phyloP scores from a whole-genome alignment of 2,888 invertebrate species.

The Belgica antarctica region DNA sequence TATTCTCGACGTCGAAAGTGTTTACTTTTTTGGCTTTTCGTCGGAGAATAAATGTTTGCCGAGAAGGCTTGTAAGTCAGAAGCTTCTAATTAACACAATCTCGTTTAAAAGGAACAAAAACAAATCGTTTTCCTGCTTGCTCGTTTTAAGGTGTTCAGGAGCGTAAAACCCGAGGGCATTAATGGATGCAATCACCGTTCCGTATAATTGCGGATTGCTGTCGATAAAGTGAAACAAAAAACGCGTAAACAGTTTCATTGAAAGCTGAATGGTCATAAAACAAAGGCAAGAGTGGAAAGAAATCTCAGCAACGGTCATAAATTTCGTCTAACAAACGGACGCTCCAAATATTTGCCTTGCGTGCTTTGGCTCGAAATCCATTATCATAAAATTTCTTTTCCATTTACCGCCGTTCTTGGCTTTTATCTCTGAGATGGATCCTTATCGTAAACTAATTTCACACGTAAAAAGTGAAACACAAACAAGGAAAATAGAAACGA shows the following conservation, averaged over 20 bases:
- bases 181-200: slow-evolving; percentile 31
- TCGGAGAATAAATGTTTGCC: slow-evolving; percentile 7
- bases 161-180: slow-evolving; percentile 5
- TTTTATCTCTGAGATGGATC: slow-evolving; percentile 38
- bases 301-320: slow-evolving; percentile 33
- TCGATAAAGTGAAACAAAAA: not conserved
- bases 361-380: slow-evolving; percentile 37
- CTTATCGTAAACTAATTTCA: slow-evolving; percentile 44
- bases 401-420: slow-evolving; percentile 25
- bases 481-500: slow-evolving; percentile 10
- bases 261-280: slow-evolving; percentile 33
- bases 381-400: slow-evolving; percentile 42
- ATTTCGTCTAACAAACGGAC: slow-evolving; percentile 19
- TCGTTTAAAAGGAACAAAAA: slow-evolving; percentile 10
- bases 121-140: slow-evolving; percentile 25
- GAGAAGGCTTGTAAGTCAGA: slow-evolving; percentile 20
- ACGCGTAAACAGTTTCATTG: slow-evolving; percentile 14
- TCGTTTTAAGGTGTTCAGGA: slow-evolving; percentile 12
- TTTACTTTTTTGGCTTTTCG: slow-evolving; percentile 23
- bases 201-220: slow-evolving; percentile 3
- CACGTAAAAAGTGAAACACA: slow-evolving; percentile 39
- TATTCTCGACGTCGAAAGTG: slow-evolving; percentile 10
- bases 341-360: slow-evolving; percentile 26
- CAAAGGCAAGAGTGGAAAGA: slow-evolving; percentile 4
- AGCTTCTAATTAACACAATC: slow-evolving; percentile 30